Evolutionary conservation across 2,888 invertebrate species (phyloP), one percentile per base, ranked within the genome.

Genomic region (Electrophaes corylata): DNA sequence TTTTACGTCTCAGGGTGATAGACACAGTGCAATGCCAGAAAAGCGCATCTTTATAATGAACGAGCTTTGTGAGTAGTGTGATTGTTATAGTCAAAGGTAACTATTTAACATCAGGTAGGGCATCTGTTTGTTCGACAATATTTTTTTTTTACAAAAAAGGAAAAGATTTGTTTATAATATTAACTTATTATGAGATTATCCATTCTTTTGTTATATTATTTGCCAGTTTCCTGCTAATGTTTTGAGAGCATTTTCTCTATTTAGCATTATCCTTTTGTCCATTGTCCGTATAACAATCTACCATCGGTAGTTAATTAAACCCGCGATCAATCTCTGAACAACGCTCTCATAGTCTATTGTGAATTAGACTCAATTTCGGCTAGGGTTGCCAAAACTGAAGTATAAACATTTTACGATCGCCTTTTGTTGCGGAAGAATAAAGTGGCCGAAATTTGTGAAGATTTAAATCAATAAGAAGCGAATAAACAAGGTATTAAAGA

Each of bases 231-330:
- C 29, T 19, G 18, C 19, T 12, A 40, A 31, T 31, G n/a, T 40
- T 40, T 40, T 40, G 35, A 43, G 35, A 23, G 12, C 14, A 10
- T 26, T 33, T 54, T n/a, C 23, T 29, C 47, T 44, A 31, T 37
- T 49, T 26, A 14, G 47, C 46, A 19, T n/a, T 37, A 26, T 23
- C 40, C 37, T 23, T 41, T 35, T 46, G 35, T 48, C 40, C 33
- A 53, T 61, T 61, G 57, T 54, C 53, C 31, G 46, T 26, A 40
- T 41, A 35, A 46, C 50, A 43, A 61, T 57, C 57, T 50, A 45
- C 55, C 45, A 59, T 60, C 50, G 65, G 70, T 71, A 64, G 64
- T 70, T 75, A 76, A 75, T 75, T 75, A 75, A 75, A 66, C 61
- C 54, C 47, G 65, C 66, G 63, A 76, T 75, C 72, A 72, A 73